phyloP scores from a whole-genome alignment of 2,113 vertebrate genomes.

The Campylomormyrus tamandua region DNA sequence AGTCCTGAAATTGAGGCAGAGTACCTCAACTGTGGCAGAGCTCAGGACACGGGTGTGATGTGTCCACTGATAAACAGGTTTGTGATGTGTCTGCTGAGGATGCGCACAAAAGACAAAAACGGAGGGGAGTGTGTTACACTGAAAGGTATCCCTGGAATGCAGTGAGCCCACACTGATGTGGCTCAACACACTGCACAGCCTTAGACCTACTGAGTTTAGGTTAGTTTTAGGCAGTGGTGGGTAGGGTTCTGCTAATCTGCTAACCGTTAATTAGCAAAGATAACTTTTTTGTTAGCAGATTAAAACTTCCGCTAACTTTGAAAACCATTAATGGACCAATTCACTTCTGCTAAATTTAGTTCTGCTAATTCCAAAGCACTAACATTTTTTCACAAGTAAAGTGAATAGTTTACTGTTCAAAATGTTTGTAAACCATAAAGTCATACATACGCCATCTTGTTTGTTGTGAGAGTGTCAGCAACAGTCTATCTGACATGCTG shows the following conservation, averaged over 20 bases:
- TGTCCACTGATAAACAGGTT: too few species aligned
- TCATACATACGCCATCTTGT: neutral
- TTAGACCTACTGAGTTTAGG: neutral
- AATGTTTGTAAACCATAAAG: neutral
- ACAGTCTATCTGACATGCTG: neutral
- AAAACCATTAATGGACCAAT: neutral
- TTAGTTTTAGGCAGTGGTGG: neutral
- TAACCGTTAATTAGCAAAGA: neutral
- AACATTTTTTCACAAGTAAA: neutral
- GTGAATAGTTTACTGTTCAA: neutral
- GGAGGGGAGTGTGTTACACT: neutral
- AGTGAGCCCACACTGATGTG: neutral
- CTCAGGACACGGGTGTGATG: neutral
- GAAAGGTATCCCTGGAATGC: neutral
- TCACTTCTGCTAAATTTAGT: neutral
- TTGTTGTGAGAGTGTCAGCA: neutral
- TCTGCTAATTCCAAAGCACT: too few species aligned
- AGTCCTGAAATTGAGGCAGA: neutral
- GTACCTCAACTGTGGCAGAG: neutral
- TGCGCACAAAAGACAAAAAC: neutral
- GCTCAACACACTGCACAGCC: neutral
- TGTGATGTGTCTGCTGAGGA: neutral
- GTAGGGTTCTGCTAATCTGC: neutral
- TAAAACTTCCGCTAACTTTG: neutral
- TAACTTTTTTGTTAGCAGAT: neutral